These are phyloP conservation scores for Steromphala cineraria DNA, from an alignment of 2,888 invertebrate species.

Conservation along the genomic window DNA sequence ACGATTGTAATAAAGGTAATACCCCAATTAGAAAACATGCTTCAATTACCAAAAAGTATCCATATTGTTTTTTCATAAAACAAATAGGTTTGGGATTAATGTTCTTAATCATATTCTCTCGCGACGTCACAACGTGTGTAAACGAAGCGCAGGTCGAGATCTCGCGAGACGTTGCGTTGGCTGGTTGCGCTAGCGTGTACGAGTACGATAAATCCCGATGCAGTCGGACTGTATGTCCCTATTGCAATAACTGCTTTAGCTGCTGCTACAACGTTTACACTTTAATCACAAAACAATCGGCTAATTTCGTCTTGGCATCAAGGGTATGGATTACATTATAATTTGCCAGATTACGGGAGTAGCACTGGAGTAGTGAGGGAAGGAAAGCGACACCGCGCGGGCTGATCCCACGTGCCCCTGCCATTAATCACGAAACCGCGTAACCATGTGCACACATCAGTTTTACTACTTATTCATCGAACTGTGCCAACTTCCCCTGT, in stretches of 20 bases:
- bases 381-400: not conserved
- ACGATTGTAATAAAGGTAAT: no score
- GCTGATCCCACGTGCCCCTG: not conserved
- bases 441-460: not conserved
- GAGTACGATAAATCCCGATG: not conserved
- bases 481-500: not conserved
- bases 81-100: not conserved
- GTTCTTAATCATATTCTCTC: not conserved
- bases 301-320: not conserved
- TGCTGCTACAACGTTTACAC: slow-evolving; percentile 1
- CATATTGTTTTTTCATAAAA: no score
- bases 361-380: not conserved
- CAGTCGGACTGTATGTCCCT: not conserved
- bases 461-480: not conserved
- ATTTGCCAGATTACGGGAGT: not conserved
- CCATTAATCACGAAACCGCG: not conserved
- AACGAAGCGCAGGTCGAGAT: not conserved
- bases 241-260: not conserved
- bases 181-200: not conserved
- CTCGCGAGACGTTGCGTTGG: not conserved
- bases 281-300: not conserved
- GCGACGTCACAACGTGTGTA: not conserved
- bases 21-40: no score
- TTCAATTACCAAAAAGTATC: no score
- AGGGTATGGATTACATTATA: not conserved